Conservation (phyloP, 2,113 vertebrate species). For the Muntiacus reevesi region DNA sequence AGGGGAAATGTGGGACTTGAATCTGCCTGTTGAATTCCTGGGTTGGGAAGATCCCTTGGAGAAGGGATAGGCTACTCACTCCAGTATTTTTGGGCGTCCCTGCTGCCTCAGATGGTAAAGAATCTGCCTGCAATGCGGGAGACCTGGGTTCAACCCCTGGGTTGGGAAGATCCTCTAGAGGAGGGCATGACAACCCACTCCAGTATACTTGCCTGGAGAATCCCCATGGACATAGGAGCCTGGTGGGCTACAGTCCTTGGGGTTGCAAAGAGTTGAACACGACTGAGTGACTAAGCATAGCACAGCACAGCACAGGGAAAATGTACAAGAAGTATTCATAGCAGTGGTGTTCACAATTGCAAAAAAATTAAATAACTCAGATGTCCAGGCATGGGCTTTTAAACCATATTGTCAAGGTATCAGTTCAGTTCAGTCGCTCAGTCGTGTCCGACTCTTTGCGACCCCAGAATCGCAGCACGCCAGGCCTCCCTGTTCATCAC, state of each 20-base stretch:
- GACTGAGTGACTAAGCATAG: neutral
- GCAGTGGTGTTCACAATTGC: neutral
- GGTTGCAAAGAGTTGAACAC: neutral
- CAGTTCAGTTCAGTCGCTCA: too few relatives aligned
- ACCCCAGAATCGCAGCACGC: too few relatives aligned
- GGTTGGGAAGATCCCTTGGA: neutral
- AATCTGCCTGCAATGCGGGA: accelerated
- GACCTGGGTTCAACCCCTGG: neutral
- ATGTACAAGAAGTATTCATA: neutral
- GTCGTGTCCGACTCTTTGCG: too few relatives aligned
- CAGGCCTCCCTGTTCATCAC: too few relatives aligned
- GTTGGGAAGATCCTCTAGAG: neutral
- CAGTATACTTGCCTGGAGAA: neutral
- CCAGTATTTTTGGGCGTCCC: neutral
- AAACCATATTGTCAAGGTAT: neutral
- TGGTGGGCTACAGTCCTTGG: neutral
- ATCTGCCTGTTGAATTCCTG: neutral
- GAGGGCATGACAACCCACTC: neutral
- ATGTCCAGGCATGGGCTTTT: neutral
- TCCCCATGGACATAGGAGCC: neutral
- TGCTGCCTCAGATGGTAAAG: neutral
- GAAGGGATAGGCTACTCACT: neutral
- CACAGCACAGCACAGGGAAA: neutral
- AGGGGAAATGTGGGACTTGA: neutral
- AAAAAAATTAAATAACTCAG: neutral